These are phyloP conservation scores for Dascillus cervinus DNA, from an alignment of 2,888 invertebrate genomes.

Conservation along the genomic window DNA sequence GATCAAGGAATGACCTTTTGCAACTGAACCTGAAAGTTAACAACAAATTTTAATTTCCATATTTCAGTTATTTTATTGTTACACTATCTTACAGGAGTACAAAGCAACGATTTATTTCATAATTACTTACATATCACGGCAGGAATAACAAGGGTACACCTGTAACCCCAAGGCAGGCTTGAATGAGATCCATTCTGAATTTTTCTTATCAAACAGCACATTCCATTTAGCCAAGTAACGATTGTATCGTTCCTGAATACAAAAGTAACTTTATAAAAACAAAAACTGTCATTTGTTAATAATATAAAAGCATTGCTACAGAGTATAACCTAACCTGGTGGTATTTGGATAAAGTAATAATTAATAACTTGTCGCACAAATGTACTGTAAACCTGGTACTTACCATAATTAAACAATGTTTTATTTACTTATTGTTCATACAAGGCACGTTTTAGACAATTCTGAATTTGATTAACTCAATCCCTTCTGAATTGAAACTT, in stretches of 20 bases:
- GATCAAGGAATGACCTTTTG: slow-evolving; percentile 35
- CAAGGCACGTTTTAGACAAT: too few species aligned
- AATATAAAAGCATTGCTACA: not conserved
- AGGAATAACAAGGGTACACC: slow-evolving; percentile 46
- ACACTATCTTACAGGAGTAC: slow-evolving; percentile 1
- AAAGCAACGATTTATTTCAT: not conserved
- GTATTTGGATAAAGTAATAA: too few species aligned
- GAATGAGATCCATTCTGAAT: slow-evolving; percentile 29
- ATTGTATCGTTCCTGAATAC: slow-evolving; percentile 22
- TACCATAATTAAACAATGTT: too few species aligned
- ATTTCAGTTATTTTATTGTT: too few species aligned
- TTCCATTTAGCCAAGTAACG: slow-evolving; percentile 29
- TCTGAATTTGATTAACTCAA: too few species aligned
- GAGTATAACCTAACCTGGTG: not conserved
- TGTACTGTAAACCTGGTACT: too few species aligned
- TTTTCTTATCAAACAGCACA: slow-evolving; percentile 27
- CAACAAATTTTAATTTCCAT: slow-evolving; percentile 1
- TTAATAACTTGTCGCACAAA: too few species aligned
- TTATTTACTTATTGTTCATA: too few species aligned
- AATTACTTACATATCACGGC: slow-evolving; percentile 47
- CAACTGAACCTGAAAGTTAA: slow-evolving; percentile 34
- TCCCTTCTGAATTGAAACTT: too few species aligned
- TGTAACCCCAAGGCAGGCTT: slow-evolving; percentile 37
- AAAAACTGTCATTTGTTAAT: not conserved
- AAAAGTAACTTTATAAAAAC: not conserved